Conservation (phyloP, 2,888 invertebrate genomes). For the Steinernema hermaphroditum region DNA sequence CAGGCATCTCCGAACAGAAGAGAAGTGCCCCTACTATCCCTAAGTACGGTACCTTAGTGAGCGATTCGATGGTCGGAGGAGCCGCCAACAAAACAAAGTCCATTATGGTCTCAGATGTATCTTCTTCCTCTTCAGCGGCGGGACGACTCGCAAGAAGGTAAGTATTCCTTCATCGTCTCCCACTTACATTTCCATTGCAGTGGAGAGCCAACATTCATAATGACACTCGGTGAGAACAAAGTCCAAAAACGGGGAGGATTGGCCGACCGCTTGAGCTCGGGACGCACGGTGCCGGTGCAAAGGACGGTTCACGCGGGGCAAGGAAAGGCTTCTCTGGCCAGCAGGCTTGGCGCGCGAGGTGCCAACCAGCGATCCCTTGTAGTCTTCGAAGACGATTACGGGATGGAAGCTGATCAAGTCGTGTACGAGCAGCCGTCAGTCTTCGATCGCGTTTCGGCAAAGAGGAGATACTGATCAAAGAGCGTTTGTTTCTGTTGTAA, state of each 20-base stretch:
- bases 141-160: neutral
- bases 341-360: neutral
- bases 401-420: neutral
- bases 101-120: slow-evolving; percentile 15
- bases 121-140: neutral
- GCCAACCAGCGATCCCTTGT: neutral
- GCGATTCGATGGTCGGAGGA: slow-evolving; percentile 6
- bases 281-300: neutral
- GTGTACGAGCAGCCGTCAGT: neutral
- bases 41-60: neutral
- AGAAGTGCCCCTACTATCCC: slow-evolving; percentile 3
- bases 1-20: neutral
- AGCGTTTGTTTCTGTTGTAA: slow-evolving; percentile 12
- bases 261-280: neutral
- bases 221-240: neutral
- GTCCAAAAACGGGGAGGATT: neutral
- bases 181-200: neutral
- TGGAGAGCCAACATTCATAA: neutral
- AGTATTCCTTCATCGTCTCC: neutral
- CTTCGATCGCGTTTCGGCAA: slow-evolving; percentile 18
- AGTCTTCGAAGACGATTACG: slow-evolving; percentile 1
- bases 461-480: neutral
- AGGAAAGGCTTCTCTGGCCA: neutral
- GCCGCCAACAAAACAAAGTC: neutral
- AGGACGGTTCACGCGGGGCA: neutral